phyloP scores from a whole-genome alignment of 1,140 invertebrate genomes.

The Drosophila tani region DNA sequence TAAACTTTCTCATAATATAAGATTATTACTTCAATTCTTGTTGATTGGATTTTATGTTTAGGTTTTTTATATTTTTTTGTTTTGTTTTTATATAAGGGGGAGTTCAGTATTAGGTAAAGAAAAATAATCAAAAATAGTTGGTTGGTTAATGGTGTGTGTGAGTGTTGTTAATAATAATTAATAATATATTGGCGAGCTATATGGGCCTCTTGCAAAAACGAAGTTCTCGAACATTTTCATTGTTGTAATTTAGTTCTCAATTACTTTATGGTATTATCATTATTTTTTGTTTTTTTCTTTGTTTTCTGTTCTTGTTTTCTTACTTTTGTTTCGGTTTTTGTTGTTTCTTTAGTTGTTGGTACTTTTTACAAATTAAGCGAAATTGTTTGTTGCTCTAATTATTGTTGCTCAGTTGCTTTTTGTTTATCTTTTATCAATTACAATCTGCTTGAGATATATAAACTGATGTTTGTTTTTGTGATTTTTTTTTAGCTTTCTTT shows the following conservation, averaged over 20 bases:
- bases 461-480: conserved; percentile 67
- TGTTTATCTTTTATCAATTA: conserved; percentile 68
- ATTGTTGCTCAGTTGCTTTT: conserved; percentile 79
- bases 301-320: conserved; percentile 37
- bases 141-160: conserved; percentile 66
- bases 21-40: conserved; percentile 50
- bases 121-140: conserved; percentile 72
- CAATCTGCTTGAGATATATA: conserved; percentile 71
- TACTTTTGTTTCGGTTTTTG: conserved; percentile 42
- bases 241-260: conserved; percentile 51
- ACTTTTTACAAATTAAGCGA: conserved; percentile 83
- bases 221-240: conserved; percentile 83
- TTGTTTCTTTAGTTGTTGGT: conserved; percentile 75
- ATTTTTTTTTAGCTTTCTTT: conserved; percentile 40
- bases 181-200: conserved; percentile 85
- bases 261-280: conserved; percentile 40
- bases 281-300: conserved; percentile 1
- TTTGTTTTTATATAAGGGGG: conserved; percentile 29
- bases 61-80: conserved; percentile 6
- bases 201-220: conserved; percentile 86
- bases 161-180: conserved; percentile 74
- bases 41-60: conserved; percentile 18
- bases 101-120: conserved; percentile 52
- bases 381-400: conserved; percentile 75
- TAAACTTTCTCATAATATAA: conserved; percentile 55